These are phyloP conservation scores for Serranus cabrilla DNA, from an alignment of 2,797 vertebrate species.

Conservation along the genomic window DNA sequence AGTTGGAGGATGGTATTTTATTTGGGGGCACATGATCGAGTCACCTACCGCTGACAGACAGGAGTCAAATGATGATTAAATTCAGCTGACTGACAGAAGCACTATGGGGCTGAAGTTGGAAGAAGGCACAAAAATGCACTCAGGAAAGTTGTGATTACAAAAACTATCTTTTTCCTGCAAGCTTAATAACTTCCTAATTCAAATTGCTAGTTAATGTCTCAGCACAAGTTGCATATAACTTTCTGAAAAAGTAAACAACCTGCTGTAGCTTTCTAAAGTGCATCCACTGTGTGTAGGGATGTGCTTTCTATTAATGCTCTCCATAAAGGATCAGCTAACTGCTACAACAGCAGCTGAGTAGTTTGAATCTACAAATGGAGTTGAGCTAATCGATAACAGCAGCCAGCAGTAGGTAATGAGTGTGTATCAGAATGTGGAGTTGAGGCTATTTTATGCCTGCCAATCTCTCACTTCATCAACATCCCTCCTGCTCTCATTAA, in stretches of 20 bases:
- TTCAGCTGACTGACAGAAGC: slow-evolving; percentile 14
- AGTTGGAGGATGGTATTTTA: slow-evolving; percentile 11
- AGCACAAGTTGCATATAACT: not conserved
- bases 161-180: not conserved
- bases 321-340: slow-evolving; percentile 21
- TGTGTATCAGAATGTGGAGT: slow-evolving; percentile 50
- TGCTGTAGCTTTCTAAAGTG: not conserved
- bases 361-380: slow-evolving; percentile 64
- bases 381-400: slow-evolving; percentile 54
- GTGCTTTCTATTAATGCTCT: slow-evolving; percentile 46
- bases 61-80: slow-evolving; percentile 1
- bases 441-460: slow-evolving; percentile 60
- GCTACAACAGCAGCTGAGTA: slow-evolving; percentile 31
- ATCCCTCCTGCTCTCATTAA: slow-evolving; percentile 61
- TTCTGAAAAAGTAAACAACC: not conserved
- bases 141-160: not conserved
- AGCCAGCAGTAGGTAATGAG: slow-evolving; percentile 45
- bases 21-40: not conserved
- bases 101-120: not conserved
- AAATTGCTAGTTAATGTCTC: not conserved
- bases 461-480: slow-evolving; percentile 57
- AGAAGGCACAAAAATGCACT: not conserved
- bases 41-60: slow-evolving; percentile 6
- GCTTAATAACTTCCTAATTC: not conserved
- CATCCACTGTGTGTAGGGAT: not conserved